Conservation (phyloP, 2,888 invertebrate genomes). For the Crematogaster levior region DNA sequence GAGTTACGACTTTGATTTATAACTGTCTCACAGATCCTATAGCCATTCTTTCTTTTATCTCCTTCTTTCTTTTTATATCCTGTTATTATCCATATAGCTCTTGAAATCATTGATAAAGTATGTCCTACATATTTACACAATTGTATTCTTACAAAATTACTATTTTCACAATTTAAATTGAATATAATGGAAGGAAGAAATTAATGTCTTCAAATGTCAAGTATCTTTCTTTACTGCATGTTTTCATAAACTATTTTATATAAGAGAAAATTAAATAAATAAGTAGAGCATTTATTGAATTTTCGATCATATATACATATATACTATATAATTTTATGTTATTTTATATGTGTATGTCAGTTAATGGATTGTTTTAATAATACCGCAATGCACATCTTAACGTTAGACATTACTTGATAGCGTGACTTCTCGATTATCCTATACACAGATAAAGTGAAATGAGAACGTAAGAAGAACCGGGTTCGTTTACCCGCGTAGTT, state of each 20-base stretch:
- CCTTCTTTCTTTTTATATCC: not conserved
- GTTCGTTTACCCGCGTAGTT: constrained; percentile 76
- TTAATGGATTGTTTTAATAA: not conserved
- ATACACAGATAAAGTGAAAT: constrained; percentile 52
- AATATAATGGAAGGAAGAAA: constrained; percentile 23
- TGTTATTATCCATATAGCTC: not conserved
- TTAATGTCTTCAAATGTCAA: not conserved
- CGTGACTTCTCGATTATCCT: constrained; percentile 47
- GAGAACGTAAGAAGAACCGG: constrained; percentile 68
- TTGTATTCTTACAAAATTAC: no score
- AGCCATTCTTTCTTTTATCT: not conserved
- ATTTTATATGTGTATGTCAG: not conserved
- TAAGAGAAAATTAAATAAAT: not conserved
- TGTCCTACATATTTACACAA: no score
- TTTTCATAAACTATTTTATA: not conserved
- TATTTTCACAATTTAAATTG: constrained; percentile 51
- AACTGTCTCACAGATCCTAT: not conserved
- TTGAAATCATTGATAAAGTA: constrained; percentile 20
- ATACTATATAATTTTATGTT: not conserved
- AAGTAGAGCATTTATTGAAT: not conserved
- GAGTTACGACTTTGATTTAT: not conserved
- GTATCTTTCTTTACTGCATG: not conserved
- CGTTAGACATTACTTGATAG: constrained; percentile 5
- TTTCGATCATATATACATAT: not conserved
- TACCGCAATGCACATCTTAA: not conserved